These are phyloP conservation scores for Tyria jacobaeae DNA, from an alignment of 2,888 invertebrate species.

Conservation along the genomic window DNA sequence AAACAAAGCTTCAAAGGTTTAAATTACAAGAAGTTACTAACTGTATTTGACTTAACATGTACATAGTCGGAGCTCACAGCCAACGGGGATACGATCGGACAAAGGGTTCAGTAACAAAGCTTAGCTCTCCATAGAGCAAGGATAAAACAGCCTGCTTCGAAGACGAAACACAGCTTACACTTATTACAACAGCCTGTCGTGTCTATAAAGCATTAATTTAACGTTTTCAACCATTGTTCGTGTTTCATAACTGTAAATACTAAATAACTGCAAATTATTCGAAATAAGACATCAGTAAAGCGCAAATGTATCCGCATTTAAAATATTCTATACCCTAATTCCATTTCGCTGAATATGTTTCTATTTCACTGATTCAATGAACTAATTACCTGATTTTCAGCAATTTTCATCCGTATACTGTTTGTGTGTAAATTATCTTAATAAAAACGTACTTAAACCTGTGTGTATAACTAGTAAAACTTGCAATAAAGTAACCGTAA, in stretches of 20 bases:
- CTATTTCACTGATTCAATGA: slow-evolving; percentile 33
- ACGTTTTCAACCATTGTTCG: slow-evolving; percentile 2
- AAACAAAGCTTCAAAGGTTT: slow-evolving; percentile 33
- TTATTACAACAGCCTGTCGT: not conserved
- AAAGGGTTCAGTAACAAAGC: slow-evolving; percentile 40
- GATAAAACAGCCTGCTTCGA: slow-evolving; percentile 26
- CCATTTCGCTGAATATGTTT: slow-evolving; percentile 42
- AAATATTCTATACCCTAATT: slow-evolving; percentile 38
- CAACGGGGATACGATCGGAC: slow-evolving; percentile 32
- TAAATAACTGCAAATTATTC: slow-evolving; percentile 8
- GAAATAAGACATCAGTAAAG: slow-evolving; percentile 18
- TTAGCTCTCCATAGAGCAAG: slow-evolving; percentile 17
- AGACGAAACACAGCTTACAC: slow-evolving; percentile 28
- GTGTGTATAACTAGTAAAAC: slow-evolving; percentile 17
- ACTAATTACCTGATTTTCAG: slow-evolving; percentile 25
- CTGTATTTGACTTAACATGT: slow-evolving; percentile 27
- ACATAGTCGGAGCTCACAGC: slow-evolving; percentile 24
- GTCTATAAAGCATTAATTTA: not conserved
- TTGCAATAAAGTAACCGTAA: slow-evolving; percentile 19
- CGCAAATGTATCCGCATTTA: slow-evolving; percentile 23
- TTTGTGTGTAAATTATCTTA: not conserved
- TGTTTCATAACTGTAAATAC: slow-evolving; percentile 3
- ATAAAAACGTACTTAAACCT: not conserved
- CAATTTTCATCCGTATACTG: slow-evolving; percentile 29
- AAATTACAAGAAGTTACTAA: slow-evolving; percentile 29